phyloP scores from a whole-genome alignment of 2,888 invertebrate species.

The Drosophila lacicola region DNA sequence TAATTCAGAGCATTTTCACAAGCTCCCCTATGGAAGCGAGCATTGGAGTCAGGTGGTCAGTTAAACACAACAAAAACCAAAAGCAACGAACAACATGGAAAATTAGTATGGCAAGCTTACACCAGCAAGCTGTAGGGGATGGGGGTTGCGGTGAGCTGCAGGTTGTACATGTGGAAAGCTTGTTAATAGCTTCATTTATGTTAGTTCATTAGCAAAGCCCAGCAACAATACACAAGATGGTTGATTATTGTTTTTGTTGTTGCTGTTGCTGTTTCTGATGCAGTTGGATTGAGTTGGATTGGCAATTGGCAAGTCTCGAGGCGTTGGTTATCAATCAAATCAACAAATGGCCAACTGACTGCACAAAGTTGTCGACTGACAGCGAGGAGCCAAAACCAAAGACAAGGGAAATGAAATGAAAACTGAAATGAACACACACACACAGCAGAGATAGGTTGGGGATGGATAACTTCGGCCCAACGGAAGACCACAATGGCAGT shows the following conservation, averaged over 20 bases:
- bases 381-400: constrained; percentile 27
- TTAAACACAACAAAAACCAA: not conserved
- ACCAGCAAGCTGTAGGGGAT: not conserved
- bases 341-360: constrained; percentile 65
- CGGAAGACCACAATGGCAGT: constrained; percentile 27
- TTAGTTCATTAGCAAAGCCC: constrained; percentile 63
- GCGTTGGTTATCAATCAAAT: constrained; percentile 73
- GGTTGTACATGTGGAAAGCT: constrained; percentile 38
- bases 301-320: constrained; percentile 47
- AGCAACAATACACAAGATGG: constrained; percentile 5
- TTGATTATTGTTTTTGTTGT: constrained; percentile 11
- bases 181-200: constrained; percentile 66
- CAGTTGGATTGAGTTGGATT: constrained; percentile 24
- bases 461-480: constrained; percentile 24
- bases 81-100: constrained; percentile 36
- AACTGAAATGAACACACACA: constrained; percentile 65
- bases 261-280: constrained; percentile 3
- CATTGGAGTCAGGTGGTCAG: constrained; percentile 16
- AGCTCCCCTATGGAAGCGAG: not conserved
- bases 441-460: constrained; percentile 1
- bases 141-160: not conserved
- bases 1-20: constrained; percentile 58
- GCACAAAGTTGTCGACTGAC: constrained; percentile 51
- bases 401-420: constrained; percentile 71
- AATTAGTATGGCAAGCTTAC: constrained; percentile 28